These are phyloP conservation scores for Xiphophorus couchianus DNA, from an alignment of 2,113 vertebrate species.

Conservation along the genomic window DNA sequence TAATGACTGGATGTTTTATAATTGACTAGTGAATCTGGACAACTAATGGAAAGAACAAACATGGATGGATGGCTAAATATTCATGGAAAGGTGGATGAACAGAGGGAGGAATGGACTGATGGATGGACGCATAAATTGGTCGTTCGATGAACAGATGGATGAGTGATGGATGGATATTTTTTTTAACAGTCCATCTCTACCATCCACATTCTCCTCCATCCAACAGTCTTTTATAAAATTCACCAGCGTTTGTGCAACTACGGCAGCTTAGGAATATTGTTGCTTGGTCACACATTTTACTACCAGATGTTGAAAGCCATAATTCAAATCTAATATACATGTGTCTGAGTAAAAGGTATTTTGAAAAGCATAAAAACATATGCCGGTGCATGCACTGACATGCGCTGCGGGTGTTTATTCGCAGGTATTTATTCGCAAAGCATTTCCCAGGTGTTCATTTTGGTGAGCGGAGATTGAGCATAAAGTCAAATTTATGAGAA, in stretches of 20 bases:
- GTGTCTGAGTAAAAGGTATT: conserved; percentile 48
- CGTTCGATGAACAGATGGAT: too few relatives aligned
- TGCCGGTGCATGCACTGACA: conserved; percentile 41
- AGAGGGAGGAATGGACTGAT: too few relatives aligned
- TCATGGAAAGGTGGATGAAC: too few relatives aligned
- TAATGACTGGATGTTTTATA: background rate
- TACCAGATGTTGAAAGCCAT: conserved; percentile 71
- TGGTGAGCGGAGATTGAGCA: conserved; percentile 34
- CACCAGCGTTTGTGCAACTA: conserved; percentile 25
- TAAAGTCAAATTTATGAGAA: conserved; percentile 82
- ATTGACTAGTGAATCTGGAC: background rate
- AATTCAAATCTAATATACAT: conserved; percentile 60
- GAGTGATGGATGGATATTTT: background rate
- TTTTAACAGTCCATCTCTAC: background rate
- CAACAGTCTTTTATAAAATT: conserved; percentile 2
- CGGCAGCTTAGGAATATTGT: conserved; percentile 52
- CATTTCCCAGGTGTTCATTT: conserved; percentile 42
- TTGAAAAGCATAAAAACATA: conserved; percentile 63
- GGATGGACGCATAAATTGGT: background rate
- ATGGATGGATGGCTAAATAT: background rate
- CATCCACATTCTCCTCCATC: background rate
- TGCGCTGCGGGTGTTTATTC: conserved; percentile 47
- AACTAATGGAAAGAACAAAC: background rate
- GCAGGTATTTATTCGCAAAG: conserved; percentile 59
- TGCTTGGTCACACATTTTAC: conserved; percentile 63